Percentiles rank a stretch among this genome's conserved stretches.
Conservation (phyloP, 2,797 vertebrate species). For the Sebastes minor region DNA sequence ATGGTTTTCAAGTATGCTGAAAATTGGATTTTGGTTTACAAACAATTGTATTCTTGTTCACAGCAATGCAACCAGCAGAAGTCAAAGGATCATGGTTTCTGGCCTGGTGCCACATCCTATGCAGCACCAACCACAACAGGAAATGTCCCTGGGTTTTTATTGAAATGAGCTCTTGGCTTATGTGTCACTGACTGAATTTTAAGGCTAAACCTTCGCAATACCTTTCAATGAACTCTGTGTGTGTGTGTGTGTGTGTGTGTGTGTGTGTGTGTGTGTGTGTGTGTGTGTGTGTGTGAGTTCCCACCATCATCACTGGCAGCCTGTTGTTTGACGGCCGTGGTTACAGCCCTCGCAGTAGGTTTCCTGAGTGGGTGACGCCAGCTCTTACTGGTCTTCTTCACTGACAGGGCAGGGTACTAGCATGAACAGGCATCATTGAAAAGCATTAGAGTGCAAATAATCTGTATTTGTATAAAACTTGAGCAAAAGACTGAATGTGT, state of each 20-base stretch:
- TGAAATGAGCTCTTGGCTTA: constrained; percentile 33
- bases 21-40: constrained; percentile 5
- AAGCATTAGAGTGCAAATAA: constrained; percentile 2
- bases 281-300: constrained; percentile 7
- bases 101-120: constrained; percentile 34
- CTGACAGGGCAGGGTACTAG: constrained; percentile 74
- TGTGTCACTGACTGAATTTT: constrained; percentile 16
- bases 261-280: background rate
- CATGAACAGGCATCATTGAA: constrained; percentile 28
- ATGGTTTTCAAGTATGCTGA: constrained; percentile 1
- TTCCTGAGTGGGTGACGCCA: constrained; percentile 94
- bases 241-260: background rate
- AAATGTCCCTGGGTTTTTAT: constrained; percentile 39
- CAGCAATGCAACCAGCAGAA: constrained; percentile 28
- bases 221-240: constrained; percentile 29
- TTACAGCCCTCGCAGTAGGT: constrained; percentile 90
- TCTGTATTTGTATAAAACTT: constrained; percentile 7
- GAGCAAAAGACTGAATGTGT: background rate
- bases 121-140: constrained; percentile 41
- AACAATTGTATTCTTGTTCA: constrained; percentile 18
- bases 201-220: constrained; percentile 8
- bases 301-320: constrained; percentile 90
- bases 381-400: constrained; percentile 89
- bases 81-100: constrained; percentile 41
- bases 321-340: constrained; percentile 93